Evolutionary conservation across 2,113 vertebrate genomes (phyloP), one percentile per base, ranked within the genome.

Genomic region (Microcebus tavaratra): DNA sequence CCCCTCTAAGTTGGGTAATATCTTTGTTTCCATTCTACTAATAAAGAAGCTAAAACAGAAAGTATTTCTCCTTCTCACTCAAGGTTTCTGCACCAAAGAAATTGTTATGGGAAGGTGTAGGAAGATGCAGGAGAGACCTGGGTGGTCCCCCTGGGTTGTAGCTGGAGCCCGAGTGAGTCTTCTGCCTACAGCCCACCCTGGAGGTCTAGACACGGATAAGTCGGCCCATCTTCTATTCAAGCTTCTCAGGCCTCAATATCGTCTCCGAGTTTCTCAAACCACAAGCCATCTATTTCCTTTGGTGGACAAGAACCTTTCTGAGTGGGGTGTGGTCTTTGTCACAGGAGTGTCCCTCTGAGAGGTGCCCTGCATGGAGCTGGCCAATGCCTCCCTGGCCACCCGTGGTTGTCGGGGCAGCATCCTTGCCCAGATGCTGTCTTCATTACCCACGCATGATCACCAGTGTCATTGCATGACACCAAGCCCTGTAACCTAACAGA

Each of bases 131-230:
- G 20, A 59, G 42, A 3, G 29, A 21, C 27, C n/a, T 0, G 21
- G 87, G 21, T 3, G 1, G 27, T 17, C 9, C 17, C 65, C 45
- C 31, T 29, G n/a, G 31, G 6, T 10, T 2, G 13, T 14, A 29
- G 15, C 65, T 11, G 82, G 7, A 25, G 42, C 34, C 61, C 36
- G 17, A 0, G 6, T 10, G 17, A 0, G 6, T 10, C 2, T 5
- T 25, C 65, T 50, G 9, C 27, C 14, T 18, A 4, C 17, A n/a
- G 55, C 13, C 7, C 83, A 36, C 1, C 11, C 50, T 57, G 31
- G n/a, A 31, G n/a, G 67, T 39, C 50, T 7, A 20, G 15, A 27
- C 65, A 31, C 36, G 15, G 21, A 7, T 5, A 65, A 15, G 27
- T 36, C 13, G 27, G 29, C 29, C 81, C 17, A 12, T 9, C 36